Evolutionary conservation across 2,888 invertebrate species (phyloP).

Genomic region (Chrysotoxum bicinctum): DNA sequence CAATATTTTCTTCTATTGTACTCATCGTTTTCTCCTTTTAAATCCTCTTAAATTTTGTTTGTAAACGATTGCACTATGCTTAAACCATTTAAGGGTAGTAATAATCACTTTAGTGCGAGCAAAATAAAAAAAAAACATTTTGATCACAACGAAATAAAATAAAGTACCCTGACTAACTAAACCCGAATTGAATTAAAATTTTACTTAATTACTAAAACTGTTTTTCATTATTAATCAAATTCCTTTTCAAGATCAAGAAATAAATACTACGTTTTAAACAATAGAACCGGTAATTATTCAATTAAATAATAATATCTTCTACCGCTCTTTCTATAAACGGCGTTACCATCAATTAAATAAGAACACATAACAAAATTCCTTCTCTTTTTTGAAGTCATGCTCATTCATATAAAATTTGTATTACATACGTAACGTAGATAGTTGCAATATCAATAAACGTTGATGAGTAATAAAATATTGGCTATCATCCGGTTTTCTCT

Average conservation of each 20-base stretch:
- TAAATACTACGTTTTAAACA: conserved; percentile 19
- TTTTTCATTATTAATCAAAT: background rate
- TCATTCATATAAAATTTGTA: background rate
- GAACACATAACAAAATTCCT: conserved; percentile 10
- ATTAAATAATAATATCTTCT: conserved; percentile 36
- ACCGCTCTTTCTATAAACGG: background rate
- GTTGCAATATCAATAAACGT: conserved; percentile 2
- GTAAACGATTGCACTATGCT: too few relatives aligned
- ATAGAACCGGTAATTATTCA: conserved; percentile 43
- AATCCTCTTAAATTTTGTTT: too few relatives aligned
- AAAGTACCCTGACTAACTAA: too few relatives aligned
- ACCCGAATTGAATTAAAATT: background rate
- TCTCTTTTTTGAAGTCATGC: background rate
- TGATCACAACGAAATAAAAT: too few relatives aligned
- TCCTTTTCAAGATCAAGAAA: conserved; percentile 9
- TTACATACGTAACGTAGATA: background rate
- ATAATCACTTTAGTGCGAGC: too few relatives aligned
- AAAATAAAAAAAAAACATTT: too few relatives aligned
- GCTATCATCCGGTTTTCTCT: conserved; percentile 23
- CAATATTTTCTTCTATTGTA: too few relatives aligned
- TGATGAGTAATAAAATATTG: conserved; percentile 13
- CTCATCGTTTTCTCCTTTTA: too few relatives aligned
- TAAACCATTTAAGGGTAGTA: too few relatives aligned
- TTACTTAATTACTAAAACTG: background rate
- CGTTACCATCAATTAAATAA: conserved; percentile 31